These are phyloP conservation scores for Scolanthus callimorphus DNA, from an alignment of 92 coral and sea anemone genomes.

Conservation along the genomic window DNA sequence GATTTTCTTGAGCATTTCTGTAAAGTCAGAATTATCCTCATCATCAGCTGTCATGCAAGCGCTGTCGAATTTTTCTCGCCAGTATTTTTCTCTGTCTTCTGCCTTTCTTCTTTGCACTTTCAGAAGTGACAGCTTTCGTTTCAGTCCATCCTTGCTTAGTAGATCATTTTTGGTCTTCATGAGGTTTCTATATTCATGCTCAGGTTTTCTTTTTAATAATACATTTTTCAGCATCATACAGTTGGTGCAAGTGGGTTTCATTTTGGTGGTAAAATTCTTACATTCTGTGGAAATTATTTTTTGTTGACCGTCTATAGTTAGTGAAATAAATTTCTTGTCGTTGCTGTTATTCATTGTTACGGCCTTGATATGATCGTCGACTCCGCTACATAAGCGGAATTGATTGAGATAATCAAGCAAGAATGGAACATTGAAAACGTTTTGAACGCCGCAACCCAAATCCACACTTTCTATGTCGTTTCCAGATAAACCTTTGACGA, in stretches of 20 bases:
- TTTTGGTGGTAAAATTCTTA: not conserved
- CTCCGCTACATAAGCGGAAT: not conserved
- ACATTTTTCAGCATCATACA: too few relatives aligned
- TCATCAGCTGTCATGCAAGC: slow-evolving; percentile 7
- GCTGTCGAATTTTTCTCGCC: slow-evolving; percentile 12
- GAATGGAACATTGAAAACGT: not conserved
- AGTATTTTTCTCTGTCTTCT: slow-evolving; percentile 12
- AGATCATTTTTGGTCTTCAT: not conserved
- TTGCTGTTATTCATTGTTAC: not conserved
- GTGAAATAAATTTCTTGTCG: not conserved
- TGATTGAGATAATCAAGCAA: not conserved
- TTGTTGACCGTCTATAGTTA: not conserved
- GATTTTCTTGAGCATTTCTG: slow-evolving; percentile 7
- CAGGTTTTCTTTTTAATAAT: too few relatives aligned
- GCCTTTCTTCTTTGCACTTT: slow-evolving; percentile 2
- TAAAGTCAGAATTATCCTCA: slow-evolving; percentile 16
- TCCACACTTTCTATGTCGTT: too few relatives aligned
- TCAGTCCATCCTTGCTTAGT: slow-evolving; percentile 7
- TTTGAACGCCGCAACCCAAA: too few relatives aligned
- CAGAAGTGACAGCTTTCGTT: not conserved
- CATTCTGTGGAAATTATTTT: not conserved
- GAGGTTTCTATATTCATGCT: too few relatives aligned
- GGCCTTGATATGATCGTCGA: not conserved
- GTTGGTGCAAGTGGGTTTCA: not conserved
- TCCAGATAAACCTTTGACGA: too few relatives aligned